Percentiles rank a stretch among this genome's conserved stretches.
Conservation (phyloP, 1,140 invertebrate species). For the Latrodectus geometricus region DNA sequence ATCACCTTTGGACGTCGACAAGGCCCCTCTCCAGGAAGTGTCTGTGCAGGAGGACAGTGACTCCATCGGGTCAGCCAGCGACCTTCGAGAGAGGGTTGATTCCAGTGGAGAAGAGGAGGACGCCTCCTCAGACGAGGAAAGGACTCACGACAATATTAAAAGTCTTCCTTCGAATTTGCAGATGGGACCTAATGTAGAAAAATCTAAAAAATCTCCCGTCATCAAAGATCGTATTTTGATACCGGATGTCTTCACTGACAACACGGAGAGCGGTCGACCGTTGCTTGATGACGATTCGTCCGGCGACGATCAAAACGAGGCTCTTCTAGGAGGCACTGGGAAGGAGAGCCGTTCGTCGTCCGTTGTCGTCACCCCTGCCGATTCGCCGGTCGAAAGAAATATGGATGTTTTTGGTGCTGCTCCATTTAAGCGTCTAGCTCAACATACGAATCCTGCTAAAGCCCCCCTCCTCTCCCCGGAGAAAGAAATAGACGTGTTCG, state of each 20-base stretch:
- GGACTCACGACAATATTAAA: conserved; percentile 3
- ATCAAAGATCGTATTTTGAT: conserved; percentile 45
- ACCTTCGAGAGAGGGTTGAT: conserved; percentile 74
- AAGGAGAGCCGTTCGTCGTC: conserved; percentile 43
- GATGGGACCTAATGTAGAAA: conserved; percentile 5
- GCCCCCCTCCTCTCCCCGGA: conserved; percentile 43
- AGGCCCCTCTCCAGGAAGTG: conserved; percentile 37
- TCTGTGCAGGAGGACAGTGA: conserved; percentile 71
- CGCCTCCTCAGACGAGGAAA: conserved; percentile 44
- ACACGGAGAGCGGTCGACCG: conserved; percentile 83
- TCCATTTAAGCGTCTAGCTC: conserved; percentile 66
- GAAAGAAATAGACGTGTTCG: conserved; percentile 77
- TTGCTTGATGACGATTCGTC: conserved; percentile 81
- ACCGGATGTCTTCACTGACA: conserved; percentile 75
- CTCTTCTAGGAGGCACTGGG: conserved; percentile 8
- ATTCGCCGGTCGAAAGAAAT: conserved; percentile 34
- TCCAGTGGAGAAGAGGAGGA: conserved; percentile 70
- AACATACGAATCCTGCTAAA: conserved; percentile 63
- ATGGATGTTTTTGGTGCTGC: conserved; percentile 69
- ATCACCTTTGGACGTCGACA: conserved; percentile 65
- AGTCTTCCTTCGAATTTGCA: conserved; percentile 17
- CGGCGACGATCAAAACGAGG: conserved; percentile 62
- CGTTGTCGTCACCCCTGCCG: conserved; percentile 32
- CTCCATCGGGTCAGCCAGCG: conserved; percentile 81
- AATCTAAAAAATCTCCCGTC: conserved; percentile 39